Evolutionary conservation across 2,888 invertebrate genomes (phyloP).

Genomic region (Hesperia comma): DNA sequence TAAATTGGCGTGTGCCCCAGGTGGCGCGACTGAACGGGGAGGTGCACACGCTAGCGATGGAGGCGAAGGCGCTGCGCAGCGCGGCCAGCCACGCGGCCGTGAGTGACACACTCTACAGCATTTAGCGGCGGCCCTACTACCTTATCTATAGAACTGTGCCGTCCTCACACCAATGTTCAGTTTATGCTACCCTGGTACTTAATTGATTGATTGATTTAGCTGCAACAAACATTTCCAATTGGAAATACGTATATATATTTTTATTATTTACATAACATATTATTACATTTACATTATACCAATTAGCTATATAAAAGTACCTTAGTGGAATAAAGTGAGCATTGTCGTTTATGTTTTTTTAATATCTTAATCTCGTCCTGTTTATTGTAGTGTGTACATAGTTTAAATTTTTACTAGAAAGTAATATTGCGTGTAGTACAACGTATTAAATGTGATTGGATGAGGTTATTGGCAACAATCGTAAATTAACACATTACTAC

Average conservation of each 20-base stretch:
- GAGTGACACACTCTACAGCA: constrained; percentile 79
- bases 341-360: neutral
- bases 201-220: too few species aligned
- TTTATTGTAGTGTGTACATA: neutral
- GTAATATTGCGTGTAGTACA: neutral
- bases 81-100: constrained; percentile 64
- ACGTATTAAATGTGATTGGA: constrained; percentile 7
- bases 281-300: too few species aligned
- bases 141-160: constrained; percentile 15
- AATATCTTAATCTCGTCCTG: constrained; percentile 3
- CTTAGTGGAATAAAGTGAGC: neutral
- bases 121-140: constrained; percentile 52
- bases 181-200: constrained; percentile 18
- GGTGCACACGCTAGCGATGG: constrained; percentile 88
- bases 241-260: too few species aligned
- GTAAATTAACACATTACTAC: neutral
- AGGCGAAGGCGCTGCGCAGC: constrained; percentile 78
- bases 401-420: neutral
- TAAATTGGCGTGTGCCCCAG: constrained; percentile 51
- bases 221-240: too few species aligned
- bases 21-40: constrained; percentile 87
- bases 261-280: too few species aligned
- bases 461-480: constrained; percentile 4
- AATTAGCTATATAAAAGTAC: too few species aligned
- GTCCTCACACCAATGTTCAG: constrained; percentile 7